phyloP scores from a whole-genome alignment of 1,140 invertebrate species.

The Phenacoccus solenopsis region DNA sequence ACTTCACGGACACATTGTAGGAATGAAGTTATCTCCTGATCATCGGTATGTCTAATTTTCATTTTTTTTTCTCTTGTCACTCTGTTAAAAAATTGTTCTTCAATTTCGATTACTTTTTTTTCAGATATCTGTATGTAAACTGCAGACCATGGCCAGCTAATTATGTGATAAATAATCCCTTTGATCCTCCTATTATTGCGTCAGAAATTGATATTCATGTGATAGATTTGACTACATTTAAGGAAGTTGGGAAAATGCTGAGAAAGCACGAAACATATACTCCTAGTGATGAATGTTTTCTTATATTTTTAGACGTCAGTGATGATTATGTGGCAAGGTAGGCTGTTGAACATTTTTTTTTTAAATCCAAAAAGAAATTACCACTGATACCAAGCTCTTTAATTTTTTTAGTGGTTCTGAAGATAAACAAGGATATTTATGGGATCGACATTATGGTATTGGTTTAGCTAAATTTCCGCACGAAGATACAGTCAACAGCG shows the following conservation, averaged over 20 bases:
- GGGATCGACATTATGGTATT: slow-evolving; percentile 75
- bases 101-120: slow-evolving; percentile 25
- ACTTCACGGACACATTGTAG: slow-evolving; percentile 78
- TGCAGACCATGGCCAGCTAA: slow-evolving; percentile 71
- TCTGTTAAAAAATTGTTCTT: slow-evolving; percentile 11
- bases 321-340: slow-evolving; percentile 77
- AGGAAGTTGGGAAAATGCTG: slow-evolving; percentile 70
- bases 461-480: slow-evolving; percentile 66
- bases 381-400: slow-evolving; percentile 2
- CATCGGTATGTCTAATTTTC: slow-evolving; percentile 43
- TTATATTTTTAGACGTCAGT: slow-evolving; percentile 77
- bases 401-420: slow-evolving; percentile 61
- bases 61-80: not conserved
- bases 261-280: slow-evolving; percentile 74
- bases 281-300: slow-evolving; percentile 77
- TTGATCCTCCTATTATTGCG: slow-evolving; percentile 75
- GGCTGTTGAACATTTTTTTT: slow-evolving; percentile 20
- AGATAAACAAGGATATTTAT: slow-evolving; percentile 71
- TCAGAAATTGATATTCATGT: slow-evolving; percentile 85
- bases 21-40: slow-evolving; percentile 77
- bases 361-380: not conserved
- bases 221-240: slow-evolving; percentile 65
- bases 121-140: slow-evolving; percentile 73
- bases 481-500: slow-evolving; percentile 71
- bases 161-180: slow-evolving; percentile 61